Percentiles rank a stretch among this genome's conserved stretches.
phyloP scores from a whole-genome alignment of 2,113 vertebrate species.

The Oreochromis tanganicae region DNA sequence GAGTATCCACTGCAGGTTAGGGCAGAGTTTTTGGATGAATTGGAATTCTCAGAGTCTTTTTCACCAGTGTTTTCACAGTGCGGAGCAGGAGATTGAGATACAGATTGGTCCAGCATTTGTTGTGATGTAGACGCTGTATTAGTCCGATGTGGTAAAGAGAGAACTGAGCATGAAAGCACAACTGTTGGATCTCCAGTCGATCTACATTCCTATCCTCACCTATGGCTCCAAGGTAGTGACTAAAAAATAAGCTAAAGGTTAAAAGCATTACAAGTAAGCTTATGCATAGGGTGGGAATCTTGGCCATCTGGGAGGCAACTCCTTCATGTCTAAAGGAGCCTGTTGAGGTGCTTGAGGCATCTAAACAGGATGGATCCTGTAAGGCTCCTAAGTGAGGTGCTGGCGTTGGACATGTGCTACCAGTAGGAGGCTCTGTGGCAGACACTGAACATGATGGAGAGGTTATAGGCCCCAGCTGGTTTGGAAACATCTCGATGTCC shows the following conservation, averaged over 20 bases:
- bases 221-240: background rate
- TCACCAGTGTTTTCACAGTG: background rate
- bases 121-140: accelerated
- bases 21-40: too few species aligned
- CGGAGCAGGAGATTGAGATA: background rate
- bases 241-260: background rate
- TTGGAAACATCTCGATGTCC: background rate
- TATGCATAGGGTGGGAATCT: background rate
- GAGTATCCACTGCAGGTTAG: background rate
- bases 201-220: background rate
- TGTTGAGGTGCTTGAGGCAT: background rate
- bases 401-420: background rate
- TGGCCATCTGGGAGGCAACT: background rate
- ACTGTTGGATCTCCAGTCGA: background rate
- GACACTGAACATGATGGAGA: background rate
- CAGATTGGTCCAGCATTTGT: background rate
- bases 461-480: background rate
- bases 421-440: accelerated
- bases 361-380: background rate
- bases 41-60: background rate
- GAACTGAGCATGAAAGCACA: background rate
- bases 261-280: background rate
- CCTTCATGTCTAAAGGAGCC: background rate
- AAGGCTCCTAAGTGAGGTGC: background rate
- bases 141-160: background rate